These are phyloP conservation scores for Sebastes wilsoni DNA, from an alignment of 2,797 vertebrate species.

Conservation along the genomic window DNA sequence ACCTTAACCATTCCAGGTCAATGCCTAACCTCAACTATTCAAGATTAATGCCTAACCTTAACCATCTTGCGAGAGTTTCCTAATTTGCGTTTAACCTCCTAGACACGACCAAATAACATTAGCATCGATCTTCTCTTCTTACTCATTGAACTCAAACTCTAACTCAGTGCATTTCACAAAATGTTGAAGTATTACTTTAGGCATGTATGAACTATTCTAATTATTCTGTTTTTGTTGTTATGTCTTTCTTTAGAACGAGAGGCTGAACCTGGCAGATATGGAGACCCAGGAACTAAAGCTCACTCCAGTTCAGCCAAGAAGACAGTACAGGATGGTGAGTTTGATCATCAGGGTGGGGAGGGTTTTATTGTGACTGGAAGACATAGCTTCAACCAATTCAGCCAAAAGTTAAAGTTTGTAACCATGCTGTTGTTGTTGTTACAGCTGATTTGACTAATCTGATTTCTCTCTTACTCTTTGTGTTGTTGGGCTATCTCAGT, in stretches of 20 bases:
- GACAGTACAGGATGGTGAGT: constrained; percentile 74
- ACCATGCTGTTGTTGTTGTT: neutral
- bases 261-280: constrained; percentile 58
- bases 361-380: neutral
- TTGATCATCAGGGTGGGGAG: neutral
- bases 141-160: too few relatives aligned
- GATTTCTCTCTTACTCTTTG: neutral
- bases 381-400: neutral
- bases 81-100: too few relatives aligned
- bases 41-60: too few relatives aligned
- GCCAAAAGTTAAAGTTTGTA: neutral
- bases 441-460: neutral
- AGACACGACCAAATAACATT: too few relatives aligned
- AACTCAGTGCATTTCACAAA: too few relatives aligned
- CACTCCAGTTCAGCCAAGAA: constrained; percentile 62
- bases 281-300: constrained; percentile 60
- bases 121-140: too few relatives aligned
- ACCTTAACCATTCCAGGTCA: too few relatives aligned
- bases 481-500: neutral
- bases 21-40: too few relatives aligned
- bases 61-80: too few relatives aligned
- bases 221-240: neutral
- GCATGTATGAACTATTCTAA: neutral
- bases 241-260: constrained; percentile 60
- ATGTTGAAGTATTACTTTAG: neutral